Evolutionary conservation across 2,888 invertebrate species (phyloP).

Genomic region (Epinotia bilunana): DNA sequence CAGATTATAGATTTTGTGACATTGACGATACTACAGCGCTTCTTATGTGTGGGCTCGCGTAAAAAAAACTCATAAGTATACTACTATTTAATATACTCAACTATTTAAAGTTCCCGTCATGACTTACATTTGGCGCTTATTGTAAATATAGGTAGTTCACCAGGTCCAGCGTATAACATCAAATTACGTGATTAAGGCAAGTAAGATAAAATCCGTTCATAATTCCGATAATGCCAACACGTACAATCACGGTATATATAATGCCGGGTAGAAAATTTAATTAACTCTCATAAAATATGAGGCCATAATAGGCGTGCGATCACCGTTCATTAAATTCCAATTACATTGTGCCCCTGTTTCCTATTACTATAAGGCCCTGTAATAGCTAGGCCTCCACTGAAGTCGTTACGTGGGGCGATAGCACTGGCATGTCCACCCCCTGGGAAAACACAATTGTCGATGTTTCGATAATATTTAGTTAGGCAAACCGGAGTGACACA

Average conservation of each 20-base stretch:
- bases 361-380: constrained; percentile 17
- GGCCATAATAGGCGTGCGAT: constrained; percentile 59
- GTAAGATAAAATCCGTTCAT: constrained; percentile 13
- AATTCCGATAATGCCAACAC: constrained; percentile 6
- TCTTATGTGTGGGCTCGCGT: too few species aligned
- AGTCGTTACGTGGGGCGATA: constrained; percentile 12
- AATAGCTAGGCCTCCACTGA: constrained; percentile 19
- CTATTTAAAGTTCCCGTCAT: background rate
- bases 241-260: constrained; percentile 17
- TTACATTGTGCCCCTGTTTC: constrained; percentile 47
- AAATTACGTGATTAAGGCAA: background rate
- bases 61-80: too few species aligned
- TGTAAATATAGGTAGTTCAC: background rate
- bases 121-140: background rate
- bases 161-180: background rate
- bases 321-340: constrained; percentile 62
- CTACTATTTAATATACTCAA: too few species aligned
- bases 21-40: background rate
- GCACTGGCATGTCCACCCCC: constrained; percentile 9
- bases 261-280: constrained; percentile 39
- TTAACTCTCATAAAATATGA: constrained; percentile 59
- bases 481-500: constrained; percentile 1
- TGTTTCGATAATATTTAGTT: background rate
- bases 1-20: background rate
- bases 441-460: constrained; percentile 6